These are phyloP conservation scores for Campylorhamphus procurvoides DNA, from an alignment of 2,113 vertebrate genomes.

Conservation along the genomic window DNA sequence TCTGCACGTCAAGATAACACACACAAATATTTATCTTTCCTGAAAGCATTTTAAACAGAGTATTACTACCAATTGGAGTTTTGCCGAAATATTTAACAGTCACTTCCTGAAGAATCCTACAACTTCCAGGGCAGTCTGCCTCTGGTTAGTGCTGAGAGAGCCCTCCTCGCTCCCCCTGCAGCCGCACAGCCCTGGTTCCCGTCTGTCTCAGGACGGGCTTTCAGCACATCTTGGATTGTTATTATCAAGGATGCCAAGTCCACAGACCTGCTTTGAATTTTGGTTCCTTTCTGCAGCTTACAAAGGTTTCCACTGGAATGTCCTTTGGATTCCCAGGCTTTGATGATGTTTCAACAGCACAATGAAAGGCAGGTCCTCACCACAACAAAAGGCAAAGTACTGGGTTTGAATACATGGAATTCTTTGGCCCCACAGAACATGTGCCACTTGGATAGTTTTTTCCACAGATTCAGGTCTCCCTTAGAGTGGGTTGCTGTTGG, in stretches of 20 bases:
- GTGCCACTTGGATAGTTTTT: neutral
- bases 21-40: constrained; percentile 39
- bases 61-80: neutral
- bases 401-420: constrained; percentile 24
- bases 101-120: neutral
- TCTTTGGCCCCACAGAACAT: constrained; percentile 25
- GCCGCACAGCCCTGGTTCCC: neutral
- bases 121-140: neutral
- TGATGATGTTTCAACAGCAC: constrained; percentile 67
- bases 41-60: constrained; percentile 11
- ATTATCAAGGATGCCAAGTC: constrained; percentile 20
- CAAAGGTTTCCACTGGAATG: constrained; percentile 62
- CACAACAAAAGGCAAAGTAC: constrained; percentile 59
- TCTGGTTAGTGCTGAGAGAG: neutral
- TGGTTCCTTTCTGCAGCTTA: constrained; percentile 22
- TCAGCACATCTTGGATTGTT: constrained; percentile 1
- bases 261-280: constrained; percentile 57
- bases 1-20: constrained; percentile 15
- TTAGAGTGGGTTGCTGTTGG: neutral
- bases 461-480: neutral
- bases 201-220: neutral
- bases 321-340: constrained; percentile 45
- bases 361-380: constrained; percentile 56
- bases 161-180: rapidly evolving
- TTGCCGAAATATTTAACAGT: neutral